A percentile compares a stretch with the other conserved stretches of the same genome.
These are phyloP conservation scores for Eira barbara DNA, from an alignment of 2,113 vertebrate genomes.

Conservation along the genomic window DNA sequence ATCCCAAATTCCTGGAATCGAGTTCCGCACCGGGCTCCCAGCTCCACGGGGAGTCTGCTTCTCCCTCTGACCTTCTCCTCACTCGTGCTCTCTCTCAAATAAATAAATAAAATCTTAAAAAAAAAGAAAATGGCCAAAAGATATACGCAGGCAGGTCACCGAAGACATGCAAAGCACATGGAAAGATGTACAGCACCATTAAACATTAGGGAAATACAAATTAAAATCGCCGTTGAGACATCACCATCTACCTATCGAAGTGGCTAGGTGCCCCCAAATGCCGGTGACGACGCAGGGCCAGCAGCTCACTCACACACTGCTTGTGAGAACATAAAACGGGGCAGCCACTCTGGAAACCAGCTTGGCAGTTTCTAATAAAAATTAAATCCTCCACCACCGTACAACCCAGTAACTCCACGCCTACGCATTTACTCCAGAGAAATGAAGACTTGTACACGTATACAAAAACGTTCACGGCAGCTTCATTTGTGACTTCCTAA, in stretches of 20 bases:
- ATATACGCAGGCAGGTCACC: not conserved
- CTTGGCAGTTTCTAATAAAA: not conserved
- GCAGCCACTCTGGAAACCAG: not conserved
- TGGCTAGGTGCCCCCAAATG: not conserved
- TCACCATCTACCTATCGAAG: not conserved
- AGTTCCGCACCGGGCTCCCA: too few species aligned
- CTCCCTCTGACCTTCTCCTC: too few species aligned
- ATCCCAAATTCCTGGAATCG: too few species aligned
- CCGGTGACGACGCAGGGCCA: not conserved
- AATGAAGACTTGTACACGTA: not conserved
- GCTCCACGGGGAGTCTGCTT: too few species aligned
- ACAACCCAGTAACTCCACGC: not conserved
- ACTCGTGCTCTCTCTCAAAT: too few species aligned
- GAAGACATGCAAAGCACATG: not conserved
- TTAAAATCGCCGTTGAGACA: rapidly evolving
- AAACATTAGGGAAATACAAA: not conserved
- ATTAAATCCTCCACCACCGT: not conserved
- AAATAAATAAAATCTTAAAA: not conserved
- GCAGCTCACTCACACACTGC: not conserved
- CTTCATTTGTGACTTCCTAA: not conserved
- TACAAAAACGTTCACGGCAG: not conserved
- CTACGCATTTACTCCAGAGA: not conserved
- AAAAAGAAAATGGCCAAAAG: not conserved
- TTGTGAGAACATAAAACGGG: rapidly evolving
- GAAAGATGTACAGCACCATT: too few species aligned